Base-by-base conservation (phyloP, 1,140 invertebrate genomes). In the Spodoptera litura region DNA sequence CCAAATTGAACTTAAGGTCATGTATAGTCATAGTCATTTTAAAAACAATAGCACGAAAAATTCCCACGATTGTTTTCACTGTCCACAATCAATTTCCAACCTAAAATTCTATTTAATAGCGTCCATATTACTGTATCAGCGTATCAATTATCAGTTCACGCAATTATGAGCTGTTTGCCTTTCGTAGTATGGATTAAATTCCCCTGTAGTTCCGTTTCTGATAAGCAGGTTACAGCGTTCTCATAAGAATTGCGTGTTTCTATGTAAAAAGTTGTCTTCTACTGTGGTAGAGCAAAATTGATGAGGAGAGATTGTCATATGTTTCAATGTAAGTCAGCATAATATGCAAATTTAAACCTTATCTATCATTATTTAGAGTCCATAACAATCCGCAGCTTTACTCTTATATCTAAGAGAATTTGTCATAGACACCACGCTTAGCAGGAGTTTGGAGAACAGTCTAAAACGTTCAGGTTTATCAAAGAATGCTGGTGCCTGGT, bases 1-100 rank as follows among this genome's bases (percentile, higher is more conserved):
- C 84, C 64, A 68, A 71, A 81, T 78, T 78, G 70, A 59, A 75
- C 68, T 61, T 79, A 81, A 85, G 82, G 84, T 85, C 70, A 80
- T 58, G 49, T 83, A 20, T 20, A 82, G 76, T 82, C 76, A 20
- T 20, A 82, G 76, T 82, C 76, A 85, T 76, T 70, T 66, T 31
- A 74, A 81, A 85, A 70, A 85, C 84, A 83, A 85, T 80, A 78
- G 78, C 55, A 59, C 15, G 58, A 77, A 66, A 76, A 70, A 72
- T 80, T 85, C 84, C 80, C 84, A 85, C 80, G 78, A 81, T 78
- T 78, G 70, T 80, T 81, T 64, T 38, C 27, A 51, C 20, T 55
- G 9, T 8, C 3, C 9, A 31, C 74, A 77, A 76, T 58, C 25
- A 20, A 81, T 62, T 31, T 31, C 73, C 15, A 66, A 72, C 73